These are phyloP conservation scores for Trichechus manatus DNA, from an alignment of 2,113 vertebrate species.

Conservation along the genomic window DNA sequence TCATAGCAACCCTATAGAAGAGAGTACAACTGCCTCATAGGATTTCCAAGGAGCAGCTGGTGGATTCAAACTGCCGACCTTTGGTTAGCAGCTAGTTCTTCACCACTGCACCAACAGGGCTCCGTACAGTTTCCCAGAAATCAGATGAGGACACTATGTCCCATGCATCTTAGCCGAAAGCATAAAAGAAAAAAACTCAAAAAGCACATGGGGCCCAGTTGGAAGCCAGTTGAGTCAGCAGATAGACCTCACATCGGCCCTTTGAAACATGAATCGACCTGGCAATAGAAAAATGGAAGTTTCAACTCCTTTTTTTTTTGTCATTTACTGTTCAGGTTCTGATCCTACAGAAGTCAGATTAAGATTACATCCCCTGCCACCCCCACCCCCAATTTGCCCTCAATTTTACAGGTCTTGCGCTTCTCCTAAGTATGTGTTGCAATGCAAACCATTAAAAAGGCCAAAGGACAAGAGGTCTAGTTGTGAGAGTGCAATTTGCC, in stretches of 20 bases:
- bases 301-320: not conserved
- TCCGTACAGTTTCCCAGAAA: not conserved
- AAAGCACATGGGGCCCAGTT: not conserved
- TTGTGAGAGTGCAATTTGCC: not conserved
- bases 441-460: not conserved
- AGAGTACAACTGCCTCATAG: no score
- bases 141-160: not conserved
- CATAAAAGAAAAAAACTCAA: not conserved
- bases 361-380: not conserved
- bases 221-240: not conserved
- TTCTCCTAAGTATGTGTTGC: not conserved
- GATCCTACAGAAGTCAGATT: not conserved
- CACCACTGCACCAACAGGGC: no score
- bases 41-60: no score
- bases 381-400: not conserved
- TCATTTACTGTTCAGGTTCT: constrained; percentile 25
- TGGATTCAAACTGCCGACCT: no score
- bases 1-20: no score
- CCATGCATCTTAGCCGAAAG: not conserved
- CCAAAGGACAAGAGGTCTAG: not conserved
- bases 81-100: no score
- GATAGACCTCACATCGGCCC: not conserved
- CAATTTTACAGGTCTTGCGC: not conserved
- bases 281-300: not conserved
- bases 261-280: not conserved